Evolutionary conservation across 2,888 invertebrate genomes (phyloP), one percentile per base, ranked within the genome.

Genomic region (Stenotaenia linearis): DNA sequence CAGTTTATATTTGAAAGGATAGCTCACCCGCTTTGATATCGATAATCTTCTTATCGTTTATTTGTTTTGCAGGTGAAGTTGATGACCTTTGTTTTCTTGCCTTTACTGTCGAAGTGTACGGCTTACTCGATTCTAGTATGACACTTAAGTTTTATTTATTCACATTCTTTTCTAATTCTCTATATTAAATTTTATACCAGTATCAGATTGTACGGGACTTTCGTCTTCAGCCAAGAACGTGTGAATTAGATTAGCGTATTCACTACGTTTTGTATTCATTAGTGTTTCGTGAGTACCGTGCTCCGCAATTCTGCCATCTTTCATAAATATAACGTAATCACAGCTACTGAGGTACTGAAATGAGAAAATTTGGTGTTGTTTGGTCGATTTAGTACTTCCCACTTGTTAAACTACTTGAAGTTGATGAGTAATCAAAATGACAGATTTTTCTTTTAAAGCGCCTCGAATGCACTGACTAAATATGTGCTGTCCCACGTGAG

Each of bases 291-390:
- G 91, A 30, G 87, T 86, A 10, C 90, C 91, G 80, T 87, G 85
- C 82, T 89, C 90, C 2, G 86, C 85, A 28, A 91, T 88, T 80
- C 85, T 84, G 0, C 91, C 91, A 75, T 88, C 88, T 78, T 88
- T 88, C 86, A 91, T 86, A 81, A 90, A 87, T 40, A 90, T 85
- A 37, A 91, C 88, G 80, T 88, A 86, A 85, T 90, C 89, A 84
- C 91, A 91, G 77, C 88, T 86, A 80, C 86, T 86, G 79, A 91
- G 84, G 85, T 89, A 89, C 89, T 90, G 84, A 12, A 84, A 82
- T 10, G 75, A 21, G 32, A 83, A 83, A 56, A 78, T 32, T 15
- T 12, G 15, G 12, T 30, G 15, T 25, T 12, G 2, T 28, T 75
- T 3, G 15, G n/a, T 35, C 0, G 15, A 76, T 35, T 37, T 25